These are phyloP conservation scores for Ancistrus triradiatus DNA, from an alignment of 2,113 vertebrate species.

Conservation along the genomic window DNA sequence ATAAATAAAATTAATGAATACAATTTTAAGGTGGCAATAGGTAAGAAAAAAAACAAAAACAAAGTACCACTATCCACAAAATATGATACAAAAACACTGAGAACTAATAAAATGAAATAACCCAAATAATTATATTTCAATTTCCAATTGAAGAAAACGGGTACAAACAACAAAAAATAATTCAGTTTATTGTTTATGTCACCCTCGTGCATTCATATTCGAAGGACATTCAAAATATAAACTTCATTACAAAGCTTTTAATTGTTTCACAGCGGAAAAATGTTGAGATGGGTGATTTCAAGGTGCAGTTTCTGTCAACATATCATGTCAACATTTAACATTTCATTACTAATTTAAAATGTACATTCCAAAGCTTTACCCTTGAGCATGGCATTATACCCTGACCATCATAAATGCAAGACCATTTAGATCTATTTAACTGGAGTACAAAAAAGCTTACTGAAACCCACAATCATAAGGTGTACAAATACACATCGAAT, in stretches of 20 bases:
- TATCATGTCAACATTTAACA: slow-evolving; percentile 22
- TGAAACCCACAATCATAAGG: slow-evolving; percentile 11
- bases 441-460: slow-evolving; percentile 12
- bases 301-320: slow-evolving; percentile 37
- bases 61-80: slow-evolving; percentile 41
- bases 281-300: slow-evolving; percentile 27
- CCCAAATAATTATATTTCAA: slow-evolving; percentile 22
- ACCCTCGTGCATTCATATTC: slow-evolving; percentile 2
- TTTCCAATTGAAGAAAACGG: slow-evolving; percentile 20
- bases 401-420: no score
- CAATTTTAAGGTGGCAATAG: slow-evolving; percentile 20
- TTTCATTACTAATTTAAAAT: slow-evolving; percentile 14
- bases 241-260: not conserved
- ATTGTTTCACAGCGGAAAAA: slow-evolving; percentile 16
- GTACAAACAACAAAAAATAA: slow-evolving; percentile 7
- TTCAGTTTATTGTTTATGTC: slow-evolving; percentile 17
- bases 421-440: not conserved
- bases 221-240: slow-evolving; percentile 9
- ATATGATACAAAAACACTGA: slow-evolving; percentile 3
- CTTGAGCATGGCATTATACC: not conserved
- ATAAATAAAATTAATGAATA: slow-evolving; percentile 15
- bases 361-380: slow-evolving; percentile 39
- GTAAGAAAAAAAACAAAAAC: slow-evolving; percentile 15
- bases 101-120: slow-evolving; percentile 26
- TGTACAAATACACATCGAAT: slow-evolving; percentile 32